These are phyloP conservation scores for Eidolon helvum DNA, from an alignment of 2,113 vertebrate species.

Conservation along the genomic window DNA sequence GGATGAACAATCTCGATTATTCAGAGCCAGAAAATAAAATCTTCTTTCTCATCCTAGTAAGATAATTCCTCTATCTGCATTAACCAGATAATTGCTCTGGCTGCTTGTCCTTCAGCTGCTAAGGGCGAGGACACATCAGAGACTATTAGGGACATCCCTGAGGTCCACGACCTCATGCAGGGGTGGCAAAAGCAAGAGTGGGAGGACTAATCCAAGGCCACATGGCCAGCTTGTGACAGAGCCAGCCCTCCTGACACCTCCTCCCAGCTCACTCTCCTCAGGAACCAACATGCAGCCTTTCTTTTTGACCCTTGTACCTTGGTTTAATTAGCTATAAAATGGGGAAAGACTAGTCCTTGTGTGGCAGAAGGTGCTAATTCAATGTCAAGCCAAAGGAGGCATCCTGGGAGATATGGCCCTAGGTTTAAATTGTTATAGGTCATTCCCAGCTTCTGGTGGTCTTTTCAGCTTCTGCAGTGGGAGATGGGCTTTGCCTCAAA, in stretches of 20 bases:
- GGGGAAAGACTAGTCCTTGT: neutral
- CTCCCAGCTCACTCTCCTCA: neutral
- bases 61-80: neutral
- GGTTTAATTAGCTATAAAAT: neutral
- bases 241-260: neutral
- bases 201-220: neutral
- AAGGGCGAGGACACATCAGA: neutral
- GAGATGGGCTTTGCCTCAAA: neutral
- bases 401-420: neutral
- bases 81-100: neutral
- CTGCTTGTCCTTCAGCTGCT: neutral
- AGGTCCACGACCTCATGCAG: neutral
- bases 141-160: neutral
- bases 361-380: neutral
- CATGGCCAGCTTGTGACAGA: neutral
- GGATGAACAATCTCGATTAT: slow-evolving; percentile 31
- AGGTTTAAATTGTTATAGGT: neutral
- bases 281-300: neutral
- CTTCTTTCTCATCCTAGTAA: slow-evolving; percentile 21
- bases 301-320: neutral
- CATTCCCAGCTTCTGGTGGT: neutral
- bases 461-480: neutral
- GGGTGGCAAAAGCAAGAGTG: neutral
- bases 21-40: slow-evolving; percentile 28
- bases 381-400: neutral